A percentile compares a stretch with the other conserved stretches of the same genome.
Conservation (phyloP, 2,888 invertebrate species). For the Pecten maximus region DNA sequence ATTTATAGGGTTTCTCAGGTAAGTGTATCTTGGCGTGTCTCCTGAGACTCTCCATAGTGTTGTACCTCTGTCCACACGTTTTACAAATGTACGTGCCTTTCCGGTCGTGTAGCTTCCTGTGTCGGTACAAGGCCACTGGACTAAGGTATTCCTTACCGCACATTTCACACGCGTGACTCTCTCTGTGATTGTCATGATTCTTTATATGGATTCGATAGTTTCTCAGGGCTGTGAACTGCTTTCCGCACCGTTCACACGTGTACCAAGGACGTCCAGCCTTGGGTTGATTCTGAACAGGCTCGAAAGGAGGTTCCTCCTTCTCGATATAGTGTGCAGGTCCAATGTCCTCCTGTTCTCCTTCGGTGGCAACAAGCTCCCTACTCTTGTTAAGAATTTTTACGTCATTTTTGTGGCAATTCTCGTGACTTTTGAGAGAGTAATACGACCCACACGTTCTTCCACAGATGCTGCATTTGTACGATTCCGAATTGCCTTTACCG, state of each 20-base stretch:
- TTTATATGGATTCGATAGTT: background rate
- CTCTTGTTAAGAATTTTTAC: background rate
- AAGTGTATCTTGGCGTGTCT: background rate
- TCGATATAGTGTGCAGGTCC: background rate
- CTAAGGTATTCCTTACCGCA: background rate
- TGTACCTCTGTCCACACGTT: background rate
- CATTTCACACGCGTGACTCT: conserved; percentile 8
- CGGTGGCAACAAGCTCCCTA: background rate
- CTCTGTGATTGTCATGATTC: background rate
- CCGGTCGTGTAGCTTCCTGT: background rate
- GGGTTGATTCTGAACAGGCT: background rate
- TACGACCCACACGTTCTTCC: conserved; percentile 6
- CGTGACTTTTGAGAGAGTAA: background rate
- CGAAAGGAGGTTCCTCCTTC: conserved; percentile 8
- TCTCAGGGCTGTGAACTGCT: background rate
- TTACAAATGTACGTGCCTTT: conserved; percentile 10
- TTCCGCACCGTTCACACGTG: conserved; percentile 9
- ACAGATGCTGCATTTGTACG: background rate
- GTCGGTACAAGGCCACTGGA: background rate
- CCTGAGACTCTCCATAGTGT: conserved; percentile 13
- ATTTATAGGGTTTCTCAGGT: background rate
- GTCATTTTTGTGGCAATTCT: conserved; percentile 9
- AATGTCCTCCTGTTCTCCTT: background rate
- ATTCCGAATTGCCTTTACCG: background rate
- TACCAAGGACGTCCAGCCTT: background rate